A percentile compares a stretch with the other conserved stretches of the same genome.
Evolutionary conservation across 2,113 vertebrate genomes (phyloP).

Genomic region (Proterorhinus semilunaris): DNA sequence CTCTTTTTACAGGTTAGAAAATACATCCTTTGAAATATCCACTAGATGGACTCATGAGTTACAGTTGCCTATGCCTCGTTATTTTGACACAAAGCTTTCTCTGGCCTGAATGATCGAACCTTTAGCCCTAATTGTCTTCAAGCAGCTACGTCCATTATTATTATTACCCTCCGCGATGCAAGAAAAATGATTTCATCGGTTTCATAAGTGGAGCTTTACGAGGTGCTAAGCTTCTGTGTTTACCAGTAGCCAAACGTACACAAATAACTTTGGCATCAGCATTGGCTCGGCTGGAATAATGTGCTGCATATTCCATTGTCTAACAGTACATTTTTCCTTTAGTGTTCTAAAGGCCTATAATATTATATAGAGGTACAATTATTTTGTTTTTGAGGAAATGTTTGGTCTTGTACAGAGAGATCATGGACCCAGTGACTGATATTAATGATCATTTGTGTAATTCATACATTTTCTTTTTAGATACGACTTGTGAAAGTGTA

Average conservation of each 20-base stretch:
- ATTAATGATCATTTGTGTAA: no score
- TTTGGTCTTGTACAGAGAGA: no score
- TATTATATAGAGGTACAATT: no score
- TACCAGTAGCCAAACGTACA: neutral
- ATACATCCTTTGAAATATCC: neutral
- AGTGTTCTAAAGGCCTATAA: no score
- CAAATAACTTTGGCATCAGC: neutral
- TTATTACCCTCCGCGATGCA: neutral
- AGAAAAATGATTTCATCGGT: neutral
- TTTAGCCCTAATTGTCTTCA: neutral
- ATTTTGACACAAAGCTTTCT: neutral
- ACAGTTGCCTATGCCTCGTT: neutral
- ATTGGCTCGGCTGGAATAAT: no score
- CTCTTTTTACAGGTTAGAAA: no score
- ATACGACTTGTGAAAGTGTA: no score
- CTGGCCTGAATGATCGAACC: no score
- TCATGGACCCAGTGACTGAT: no score
- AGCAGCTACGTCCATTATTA: neutral
- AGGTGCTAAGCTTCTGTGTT: slow-evolving; percentile 1
- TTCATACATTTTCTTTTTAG: no score
- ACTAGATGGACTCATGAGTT: slow-evolving; percentile 5
- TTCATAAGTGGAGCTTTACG: neutral
- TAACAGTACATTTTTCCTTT: no score
- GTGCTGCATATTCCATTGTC: neutral
- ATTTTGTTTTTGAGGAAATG: no score